A percentile compares a stretch with the other conserved stretches of the same genome.
phyloP scores from a whole-genome alignment of 23 tunicate species.

The Ascidia mentula region DNA sequence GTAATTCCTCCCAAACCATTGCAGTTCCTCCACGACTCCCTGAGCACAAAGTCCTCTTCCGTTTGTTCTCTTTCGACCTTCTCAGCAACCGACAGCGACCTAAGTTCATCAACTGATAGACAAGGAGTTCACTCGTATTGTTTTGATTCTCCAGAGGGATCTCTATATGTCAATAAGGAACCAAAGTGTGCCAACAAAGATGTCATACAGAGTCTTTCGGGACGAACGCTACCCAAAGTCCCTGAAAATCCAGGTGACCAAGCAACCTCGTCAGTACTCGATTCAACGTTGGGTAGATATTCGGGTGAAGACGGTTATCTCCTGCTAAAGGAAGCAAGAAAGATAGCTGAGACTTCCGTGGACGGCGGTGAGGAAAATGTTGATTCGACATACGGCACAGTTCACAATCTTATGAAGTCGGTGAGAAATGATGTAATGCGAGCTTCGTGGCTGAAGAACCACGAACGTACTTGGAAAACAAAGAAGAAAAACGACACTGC shows the following conservation, averaged over 20 bases:
- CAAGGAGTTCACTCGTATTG: constrained; percentile 1
- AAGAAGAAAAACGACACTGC: not conserved
- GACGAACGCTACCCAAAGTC: not conserved
- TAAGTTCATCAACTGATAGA: constrained; percentile 17
- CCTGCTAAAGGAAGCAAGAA: constrained; percentile 28
- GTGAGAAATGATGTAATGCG: constrained; percentile 17
- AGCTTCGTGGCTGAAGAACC: not conserved
- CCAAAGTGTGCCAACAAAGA: no score
- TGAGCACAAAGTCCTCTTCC: not conserved
- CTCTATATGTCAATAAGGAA: not conserved
- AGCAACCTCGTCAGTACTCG: not conserved
- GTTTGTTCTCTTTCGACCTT: not conserved
- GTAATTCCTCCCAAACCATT: constrained; percentile 23
- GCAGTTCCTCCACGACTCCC: not conserved
- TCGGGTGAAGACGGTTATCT: constrained; percentile 68
- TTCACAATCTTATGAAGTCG: constrained; percentile 57
- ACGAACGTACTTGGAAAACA: not conserved
- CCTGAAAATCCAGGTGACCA: not conserved
- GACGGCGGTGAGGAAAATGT: constrained; percentile 15
- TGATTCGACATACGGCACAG: constrained; percentile 68
- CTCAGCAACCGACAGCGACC: constrained; percentile 15
- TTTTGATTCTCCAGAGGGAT: constrained; percentile 1
- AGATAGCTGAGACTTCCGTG: not conserved
- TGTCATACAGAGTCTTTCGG: not conserved
- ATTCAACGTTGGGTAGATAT: constrained; percentile 31